These are phyloP conservation scores for Sebastes vulpes DNA, from an alignment of 2,797 vertebrate genomes.

Conservation along the genomic window DNA sequence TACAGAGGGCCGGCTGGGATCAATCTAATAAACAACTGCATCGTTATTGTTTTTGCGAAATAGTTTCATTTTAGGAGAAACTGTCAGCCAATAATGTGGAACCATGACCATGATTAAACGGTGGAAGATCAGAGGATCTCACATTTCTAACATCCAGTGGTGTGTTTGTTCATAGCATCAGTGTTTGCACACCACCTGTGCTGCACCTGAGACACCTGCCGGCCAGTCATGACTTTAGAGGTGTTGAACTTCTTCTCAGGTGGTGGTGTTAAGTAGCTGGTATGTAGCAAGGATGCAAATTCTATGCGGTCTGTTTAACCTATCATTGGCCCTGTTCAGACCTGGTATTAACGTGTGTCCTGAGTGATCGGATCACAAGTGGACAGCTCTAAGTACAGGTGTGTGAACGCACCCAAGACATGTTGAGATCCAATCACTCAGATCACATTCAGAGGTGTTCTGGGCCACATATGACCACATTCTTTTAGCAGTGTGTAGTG, in stretches of 20 bases:
- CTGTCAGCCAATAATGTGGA: background rate
- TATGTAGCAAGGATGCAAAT: background rate
- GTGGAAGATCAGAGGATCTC: background rate
- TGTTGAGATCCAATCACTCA: no score
- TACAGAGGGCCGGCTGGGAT: background rate
- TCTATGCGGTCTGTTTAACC: background rate
- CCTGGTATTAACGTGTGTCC: no score
- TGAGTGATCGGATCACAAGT: no score
- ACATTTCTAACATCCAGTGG: no score
- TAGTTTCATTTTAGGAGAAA: background rate
- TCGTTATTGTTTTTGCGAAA: background rate
- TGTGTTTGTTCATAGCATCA: no score
- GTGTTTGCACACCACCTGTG: no score
- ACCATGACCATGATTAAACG: background rate
- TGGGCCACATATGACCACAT: no score
- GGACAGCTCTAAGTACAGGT: no score
- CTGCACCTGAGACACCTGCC: no score
- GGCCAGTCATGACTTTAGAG: background rate
- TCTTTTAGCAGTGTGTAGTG: no score
- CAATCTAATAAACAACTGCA: conserved; percentile 1
- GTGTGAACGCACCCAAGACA: no score
- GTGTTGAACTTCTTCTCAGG: background rate
- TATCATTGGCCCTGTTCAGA: background rate
- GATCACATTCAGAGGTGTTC: no score
- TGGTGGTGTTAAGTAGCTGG: background rate